A percentile compares a stretch with the other conserved stretches of the same genome.
Evolutionary conservation across 2,113 vertebrate species (phyloP).

Genomic region (crab-eating macaque (Macaca fascicularis)): DNA sequence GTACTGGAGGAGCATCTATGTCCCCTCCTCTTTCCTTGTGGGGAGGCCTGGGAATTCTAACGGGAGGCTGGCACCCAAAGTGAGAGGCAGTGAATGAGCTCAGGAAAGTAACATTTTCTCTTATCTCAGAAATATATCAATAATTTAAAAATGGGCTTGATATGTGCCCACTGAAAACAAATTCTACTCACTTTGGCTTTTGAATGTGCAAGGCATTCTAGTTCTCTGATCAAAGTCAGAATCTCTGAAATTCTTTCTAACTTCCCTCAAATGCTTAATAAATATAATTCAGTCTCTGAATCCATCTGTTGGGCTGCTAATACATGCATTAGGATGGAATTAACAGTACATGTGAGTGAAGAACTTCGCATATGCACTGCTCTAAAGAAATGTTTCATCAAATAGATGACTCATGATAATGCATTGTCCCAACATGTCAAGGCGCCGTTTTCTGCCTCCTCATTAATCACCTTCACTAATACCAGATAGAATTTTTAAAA

Average conservation of each 20-base stretch:
- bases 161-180: background rate
- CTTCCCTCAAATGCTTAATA: background rate
- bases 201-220: background rate
- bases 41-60: background rate
- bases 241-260: background rate
- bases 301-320: background rate
- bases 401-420: background rate
- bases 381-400: slow-evolving; percentile 21
- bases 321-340: background rate
- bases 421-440: background rate
- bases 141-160: background rate
- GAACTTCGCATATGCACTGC: background rate
- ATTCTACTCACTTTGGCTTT: background rate
- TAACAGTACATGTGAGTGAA: background rate
- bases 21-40: background rate
- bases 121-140: background rate
- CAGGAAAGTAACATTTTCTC: background rate
- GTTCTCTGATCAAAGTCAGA: background rate
- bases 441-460: background rate
- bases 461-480: background rate
- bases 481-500: background rate
- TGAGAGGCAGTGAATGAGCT: background rate
- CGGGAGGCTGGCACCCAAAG: background rate
- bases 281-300: background rate
- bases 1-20: background rate